Evolutionary conservation across 2,888 invertebrate species (phyloP).

Genomic region (Oligia strigilis): DNA sequence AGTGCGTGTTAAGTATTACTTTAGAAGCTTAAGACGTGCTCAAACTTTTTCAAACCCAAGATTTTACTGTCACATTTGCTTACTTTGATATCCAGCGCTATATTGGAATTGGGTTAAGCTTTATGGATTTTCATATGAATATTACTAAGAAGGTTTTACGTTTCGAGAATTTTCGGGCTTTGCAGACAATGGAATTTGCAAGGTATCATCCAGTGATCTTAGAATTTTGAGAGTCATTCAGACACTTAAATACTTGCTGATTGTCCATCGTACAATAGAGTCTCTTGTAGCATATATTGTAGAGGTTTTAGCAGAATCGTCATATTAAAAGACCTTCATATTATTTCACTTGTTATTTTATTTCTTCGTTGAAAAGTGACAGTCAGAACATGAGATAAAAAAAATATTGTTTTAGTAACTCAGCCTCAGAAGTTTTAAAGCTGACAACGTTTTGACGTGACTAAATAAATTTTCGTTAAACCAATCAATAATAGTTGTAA

Average conservation of each 20-base stretch:
- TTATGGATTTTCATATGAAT: conserved; percentile 41
- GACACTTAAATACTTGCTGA: conserved; percentile 34
- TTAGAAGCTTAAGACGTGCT: conserved; percentile 69
- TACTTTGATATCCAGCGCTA: conserved; percentile 62
- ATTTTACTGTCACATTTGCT: conserved; percentile 62
- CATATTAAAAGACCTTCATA: background rate
- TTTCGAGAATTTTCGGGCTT: conserved; percentile 21
- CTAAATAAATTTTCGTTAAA: too few relatives aligned
- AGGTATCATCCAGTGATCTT: conserved; percentile 33
- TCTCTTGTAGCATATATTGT: background rate
- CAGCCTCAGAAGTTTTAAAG: background rate
- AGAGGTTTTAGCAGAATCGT: background rate
- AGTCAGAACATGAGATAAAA: too few relatives aligned
- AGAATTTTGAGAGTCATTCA: conserved; percentile 33
- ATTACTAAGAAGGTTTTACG: conserved; percentile 1
- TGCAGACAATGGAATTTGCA: conserved; percentile 42
- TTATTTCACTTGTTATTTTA: background rate
- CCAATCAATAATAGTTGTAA: too few relatives aligned
- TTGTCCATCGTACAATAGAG: background rate
- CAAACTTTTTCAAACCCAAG: conserved; percentile 69
- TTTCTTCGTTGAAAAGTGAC: too few relatives aligned
- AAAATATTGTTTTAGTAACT: background rate
- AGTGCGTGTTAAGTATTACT: conserved; percentile 75
- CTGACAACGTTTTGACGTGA: too few relatives aligned
- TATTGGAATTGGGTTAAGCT: conserved; percentile 64